These are phyloP conservation scores for Halictus rubicundus DNA, from an alignment of 1,140 invertebrate genomes.

Conservation along the genomic window DNA sequence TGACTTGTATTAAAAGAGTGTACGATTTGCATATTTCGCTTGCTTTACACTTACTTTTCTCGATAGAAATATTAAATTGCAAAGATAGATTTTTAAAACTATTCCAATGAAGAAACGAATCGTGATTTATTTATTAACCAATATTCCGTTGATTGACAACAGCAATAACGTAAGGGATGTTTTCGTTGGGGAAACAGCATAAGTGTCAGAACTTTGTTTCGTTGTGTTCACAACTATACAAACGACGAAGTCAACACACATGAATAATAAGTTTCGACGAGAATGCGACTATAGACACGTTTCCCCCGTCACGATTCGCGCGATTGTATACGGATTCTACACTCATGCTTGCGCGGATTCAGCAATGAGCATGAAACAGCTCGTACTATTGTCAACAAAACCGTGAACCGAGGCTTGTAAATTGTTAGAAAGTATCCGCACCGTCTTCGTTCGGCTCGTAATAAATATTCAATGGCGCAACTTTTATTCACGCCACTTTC, in stretches of 20 bases:
- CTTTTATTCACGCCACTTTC: too few relatives aligned
- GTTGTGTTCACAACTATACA: slow-evolving; percentile 34
- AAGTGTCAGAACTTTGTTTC: slow-evolving; percentile 45
- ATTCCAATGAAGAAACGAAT: too few relatives aligned
- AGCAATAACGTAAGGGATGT: too few relatives aligned
- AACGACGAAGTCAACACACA: slow-evolving; percentile 19
- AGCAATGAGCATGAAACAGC: slow-evolving; percentile 11
- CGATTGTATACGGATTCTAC: slow-evolving; percentile 38
- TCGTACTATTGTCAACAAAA: not conserved
- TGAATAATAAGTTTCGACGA: slow-evolving; percentile 25
- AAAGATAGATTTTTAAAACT: too few relatives aligned
- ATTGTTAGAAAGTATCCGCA: not conserved
- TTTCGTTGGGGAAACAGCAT: slow-evolving; percentile 17
- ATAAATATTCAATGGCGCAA: too few relatives aligned
- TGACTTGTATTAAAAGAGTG: too few relatives aligned
- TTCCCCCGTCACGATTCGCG: slow-evolving; percentile 47
- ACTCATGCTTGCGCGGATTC: slow-evolving; percentile 9
- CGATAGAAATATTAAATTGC: too few relatives aligned
- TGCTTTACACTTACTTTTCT: too few relatives aligned
- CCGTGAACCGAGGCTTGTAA: not conserved
- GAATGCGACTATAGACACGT: slow-evolving; percentile 38
- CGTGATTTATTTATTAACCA: too few relatives aligned
- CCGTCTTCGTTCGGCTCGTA: not conserved
- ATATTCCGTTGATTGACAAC: too few relatives aligned
- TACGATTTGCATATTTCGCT: too few relatives aligned